These are phyloP conservation scores for Drosophila kurseongensis DNA, from an alignment of 1,140 invertebrate species.

Conservation along the genomic window DNA sequence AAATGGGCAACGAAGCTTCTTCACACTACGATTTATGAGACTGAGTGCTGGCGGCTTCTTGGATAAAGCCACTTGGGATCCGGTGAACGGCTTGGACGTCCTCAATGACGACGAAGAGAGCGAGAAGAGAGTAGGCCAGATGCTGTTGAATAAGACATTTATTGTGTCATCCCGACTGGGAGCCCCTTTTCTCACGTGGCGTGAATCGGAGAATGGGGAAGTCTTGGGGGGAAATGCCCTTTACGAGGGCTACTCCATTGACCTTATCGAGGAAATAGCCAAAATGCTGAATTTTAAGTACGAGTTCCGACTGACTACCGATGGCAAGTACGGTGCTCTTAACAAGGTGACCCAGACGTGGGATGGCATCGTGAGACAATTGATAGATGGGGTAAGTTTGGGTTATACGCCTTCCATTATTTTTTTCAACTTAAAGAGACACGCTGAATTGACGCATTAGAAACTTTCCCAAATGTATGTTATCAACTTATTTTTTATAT, in stretches of 20 bases:
- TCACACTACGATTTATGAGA: constrained; percentile 92
- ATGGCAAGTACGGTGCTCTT: constrained; percentile 90
- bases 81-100: constrained; percentile 85
- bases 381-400: constrained; percentile 90
- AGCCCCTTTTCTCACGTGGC: constrained; percentile 89
- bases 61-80: constrained; percentile 88
- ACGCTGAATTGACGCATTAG: too few species aligned
- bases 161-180: constrained; percentile 88
- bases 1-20: constrained; percentile 89
- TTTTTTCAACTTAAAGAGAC: too few species aligned
- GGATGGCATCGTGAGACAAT: constrained; percentile 94
- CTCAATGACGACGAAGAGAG: constrained; percentile 85
- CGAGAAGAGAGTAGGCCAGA: constrained; percentile 82
- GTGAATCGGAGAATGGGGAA: constrained; percentile 79
- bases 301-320: constrained; percentile 89
- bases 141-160: constrained; percentile 87
- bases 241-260: constrained; percentile 92
- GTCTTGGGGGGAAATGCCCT: constrained; percentile 86
- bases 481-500: too few species aligned
- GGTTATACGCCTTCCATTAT: too few species aligned
- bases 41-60: constrained; percentile 85
- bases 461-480: too few species aligned
- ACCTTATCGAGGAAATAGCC: constrained; percentile 91
- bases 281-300: constrained; percentile 91
- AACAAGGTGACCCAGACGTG: constrained; percentile 90